Evolutionary conservation across 2,113 vertebrate species (phyloP), one percentile per base, ranked within the genome.

Genomic region (Sebastes schlegelii): DNA sequence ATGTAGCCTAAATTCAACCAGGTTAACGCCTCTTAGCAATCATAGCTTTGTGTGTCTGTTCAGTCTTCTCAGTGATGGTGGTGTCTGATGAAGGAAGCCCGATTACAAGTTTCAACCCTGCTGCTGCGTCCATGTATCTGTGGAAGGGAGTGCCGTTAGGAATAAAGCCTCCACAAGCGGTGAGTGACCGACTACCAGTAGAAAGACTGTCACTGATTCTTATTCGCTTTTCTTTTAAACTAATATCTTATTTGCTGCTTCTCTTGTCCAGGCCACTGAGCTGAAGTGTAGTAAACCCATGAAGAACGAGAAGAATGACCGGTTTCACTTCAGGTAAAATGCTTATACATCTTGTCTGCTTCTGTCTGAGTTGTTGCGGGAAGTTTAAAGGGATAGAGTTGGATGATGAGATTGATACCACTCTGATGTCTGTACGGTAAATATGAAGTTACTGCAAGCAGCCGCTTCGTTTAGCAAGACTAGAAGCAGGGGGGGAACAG

Each of bases 301-400:
- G 84, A 93, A 95, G 74, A 93, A 93, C 74, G 96, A 98, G 72
- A 97, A 93, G 17, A 96, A 96, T 0, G 94, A 94, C 83, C 94
- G 96, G 82, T 97, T 98, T 90, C 95, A 96, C 88, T 99, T 99
- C 94, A 98, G 97, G 98, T 99, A 95, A 86, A 55, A 52, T 58
- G 13, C 0, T 55, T 66, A 60, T 1, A 49, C 17, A 34, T 60
- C 16, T 19, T 13, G 0, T 57, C 4, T 69, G 19, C 40, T 72
- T 71, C 19, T 46, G 6, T 34, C 3, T 23, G 8, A 9, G 40
- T 45, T 40, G 21, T n/a, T 45, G 26, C 43, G 45, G 4, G 8
- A 57, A 49, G 2, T 78, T n/a, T 58, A 62, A 43, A 52, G 26
- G 26, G 26, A 26, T 9, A 54, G 13, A 13, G 26, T 26, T 43